Percentiles rank a stretch among this genome's conserved stretches.
Conservation (phyloP, 2,888 invertebrate species). For the Microplitis manilae region DNA sequence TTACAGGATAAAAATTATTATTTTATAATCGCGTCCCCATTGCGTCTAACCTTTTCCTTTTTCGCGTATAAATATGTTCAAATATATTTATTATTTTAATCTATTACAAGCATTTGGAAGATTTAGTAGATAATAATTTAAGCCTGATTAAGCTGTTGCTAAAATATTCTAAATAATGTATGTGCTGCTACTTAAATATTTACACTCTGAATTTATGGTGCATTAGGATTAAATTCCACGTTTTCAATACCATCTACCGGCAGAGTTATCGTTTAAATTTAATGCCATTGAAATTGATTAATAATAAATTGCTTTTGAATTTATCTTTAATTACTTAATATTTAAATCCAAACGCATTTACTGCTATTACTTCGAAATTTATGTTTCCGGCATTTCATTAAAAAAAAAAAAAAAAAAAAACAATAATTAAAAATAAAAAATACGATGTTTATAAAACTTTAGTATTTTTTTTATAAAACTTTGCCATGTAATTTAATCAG, state of each 20-base stretch:
- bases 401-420: too few relatives aligned
- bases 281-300: background rate
- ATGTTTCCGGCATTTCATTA: too few relatives aligned
- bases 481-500: background rate
- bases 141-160: background rate
- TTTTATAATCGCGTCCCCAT: background rate
- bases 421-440: background rate
- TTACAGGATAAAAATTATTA: background rate
- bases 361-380: too few relatives aligned
- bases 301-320: background rate
- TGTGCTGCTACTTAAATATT: background rate
- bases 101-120: background rate
- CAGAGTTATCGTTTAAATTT: background rate
- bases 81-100: background rate
- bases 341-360: too few relatives aligned
- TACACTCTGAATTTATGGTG: background rate
- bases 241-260: background rate
- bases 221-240: background rate
- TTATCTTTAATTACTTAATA: too few relatives aligned
- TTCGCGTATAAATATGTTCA: background rate
- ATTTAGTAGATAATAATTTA: conserved; percentile 2
- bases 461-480: background rate
- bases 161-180: background rate
- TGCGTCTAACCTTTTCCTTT: too few relatives aligned
- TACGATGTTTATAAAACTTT: background rate